Evolutionary conservation across 1,140 invertebrate species (phyloP), one percentile per base, ranked within the genome.

Genomic region (Arion vulgaris): DNA sequence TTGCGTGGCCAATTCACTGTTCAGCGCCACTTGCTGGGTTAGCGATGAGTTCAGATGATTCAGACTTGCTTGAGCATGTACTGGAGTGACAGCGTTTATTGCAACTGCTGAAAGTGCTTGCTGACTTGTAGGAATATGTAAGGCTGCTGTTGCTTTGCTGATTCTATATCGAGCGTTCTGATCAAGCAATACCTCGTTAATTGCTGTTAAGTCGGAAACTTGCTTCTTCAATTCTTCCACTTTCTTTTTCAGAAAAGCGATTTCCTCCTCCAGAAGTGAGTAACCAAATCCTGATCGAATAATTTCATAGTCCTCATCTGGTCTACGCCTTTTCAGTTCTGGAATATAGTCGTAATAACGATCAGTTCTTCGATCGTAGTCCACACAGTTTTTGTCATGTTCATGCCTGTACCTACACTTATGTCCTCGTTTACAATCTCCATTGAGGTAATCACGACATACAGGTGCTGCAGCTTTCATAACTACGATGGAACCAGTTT

Each of bases 161-260:
- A 96, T 93, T 72, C 96, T 93, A 78, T 96, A 91, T 72, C 95
- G 94, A 17, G 95, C 95, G 91, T 96, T 96, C 92, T 96, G 96
- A 86, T 96, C 95, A 72, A 96, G 89, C 0, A 96, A 93, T 90
- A 96, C 96, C 89, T 96, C 95, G 90, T 96, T 96, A 2, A 96
- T 95, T 11, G 95, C 95, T n/a, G 95, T 95, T 71, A 96, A 89
- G 89, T 96, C 95, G 45, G 94, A 93, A 4, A 95, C 94, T 90
- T 94, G 93, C 86, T 95, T 95, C 89, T 95, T 95, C 72, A 96
- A 90, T 86, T 96, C 95, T 66, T 95, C 95, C 76, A 96, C 94
- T 90, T 95, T 95, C 84, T 95, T 94, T 85, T 95, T 93, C 53
- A 96, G 90, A 82, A 96, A 92, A 41, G 86, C 93, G 91, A 96